Evolutionary conservation across 2,797 vertebrate species (phyloP), one percentile per base, ranked within the genome.

Genomic region (Apogon talboti): DNA sequence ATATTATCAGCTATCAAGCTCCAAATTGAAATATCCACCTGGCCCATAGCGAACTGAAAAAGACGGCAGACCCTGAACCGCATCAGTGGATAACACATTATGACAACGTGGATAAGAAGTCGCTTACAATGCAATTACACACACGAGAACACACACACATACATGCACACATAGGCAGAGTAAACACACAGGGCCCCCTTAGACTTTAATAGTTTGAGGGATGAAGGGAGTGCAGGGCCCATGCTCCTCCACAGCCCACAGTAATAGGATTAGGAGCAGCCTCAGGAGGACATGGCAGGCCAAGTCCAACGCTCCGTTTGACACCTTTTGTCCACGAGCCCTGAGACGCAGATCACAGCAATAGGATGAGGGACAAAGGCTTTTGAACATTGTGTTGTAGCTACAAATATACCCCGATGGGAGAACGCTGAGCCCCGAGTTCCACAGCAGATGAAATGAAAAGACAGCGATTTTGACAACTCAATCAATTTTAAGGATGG

Each of bases 211-310:
- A 52, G 72, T 68, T 54, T 49, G 51, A 21, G 61, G 79, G 82
- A 82, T 76, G 79, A 74, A 80, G 76, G 77, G 48, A 76, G 69
- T 46, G 56, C 66, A 49, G 66, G 66, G 81, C 85, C 74, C 78
- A 62, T 69, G 59, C 84, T 84, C 82, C 70, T 73, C 67, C 76
- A 55, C 66, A 45, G 80, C 44, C 55, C 80, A 56, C 71, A 69
- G 81, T 93, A 92, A 93, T 91, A 90, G 91, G 92, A 93, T 93
- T 93, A 93, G 83, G 76, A 80, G 62, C 66, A 33, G 81, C 78
- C 85, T 69, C 72, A n/a, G 83, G 73, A 86, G 72, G 78, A 87
- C 83, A 57, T 78, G 76, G 86, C 76, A 67, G 76, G 77, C 73
- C 86, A 75, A 87, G 85, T 89, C 89, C 89, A 85, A 81, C 52